Evolutionary conservation across 2,113 vertebrate genomes (phyloP).

Genomic region (Phrynosoma platyrhinos): DNA sequence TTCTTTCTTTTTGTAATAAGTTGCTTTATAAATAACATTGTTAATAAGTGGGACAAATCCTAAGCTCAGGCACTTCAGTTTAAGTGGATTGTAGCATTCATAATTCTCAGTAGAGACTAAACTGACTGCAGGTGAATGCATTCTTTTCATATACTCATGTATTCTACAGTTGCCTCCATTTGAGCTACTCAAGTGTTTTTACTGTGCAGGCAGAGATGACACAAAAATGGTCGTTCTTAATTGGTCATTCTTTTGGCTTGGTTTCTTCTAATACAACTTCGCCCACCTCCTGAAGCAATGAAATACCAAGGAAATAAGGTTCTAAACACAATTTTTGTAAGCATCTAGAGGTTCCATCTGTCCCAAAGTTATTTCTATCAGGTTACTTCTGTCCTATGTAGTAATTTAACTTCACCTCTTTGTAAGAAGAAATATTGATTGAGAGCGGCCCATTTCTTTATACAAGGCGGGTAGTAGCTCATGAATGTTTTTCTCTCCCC

Average conservation of each 20-base stretch:
- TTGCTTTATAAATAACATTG: not conserved
- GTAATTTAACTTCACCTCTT: not conserved
- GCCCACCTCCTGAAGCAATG: not conserved
- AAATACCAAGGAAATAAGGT: not conserved
- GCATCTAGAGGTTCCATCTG: too few species aligned
- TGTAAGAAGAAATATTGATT: too few species aligned
- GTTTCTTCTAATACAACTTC: not conserved
- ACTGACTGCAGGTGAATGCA: not conserved
- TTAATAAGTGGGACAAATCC: not conserved
- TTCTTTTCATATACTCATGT: not conserved
- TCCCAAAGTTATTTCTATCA: not conserved
- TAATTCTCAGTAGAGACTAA: not conserved
- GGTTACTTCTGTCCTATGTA: not conserved
- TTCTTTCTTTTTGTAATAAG: not conserved
- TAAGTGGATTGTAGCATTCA: not conserved
- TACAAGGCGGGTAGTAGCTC: too few species aligned
- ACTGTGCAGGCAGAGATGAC: not conserved
- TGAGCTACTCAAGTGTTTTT: not conserved
- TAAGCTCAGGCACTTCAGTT: not conserved
- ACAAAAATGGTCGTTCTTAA: not conserved
- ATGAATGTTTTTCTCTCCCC: not conserved
- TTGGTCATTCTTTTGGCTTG: not conserved
- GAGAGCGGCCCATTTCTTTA: not conserved
- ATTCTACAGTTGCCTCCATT: not conserved
- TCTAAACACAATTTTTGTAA: not conserved